Conservation (phyloP, 2,797 vertebrate genomes). For the Luscinia luscinia region DNA sequence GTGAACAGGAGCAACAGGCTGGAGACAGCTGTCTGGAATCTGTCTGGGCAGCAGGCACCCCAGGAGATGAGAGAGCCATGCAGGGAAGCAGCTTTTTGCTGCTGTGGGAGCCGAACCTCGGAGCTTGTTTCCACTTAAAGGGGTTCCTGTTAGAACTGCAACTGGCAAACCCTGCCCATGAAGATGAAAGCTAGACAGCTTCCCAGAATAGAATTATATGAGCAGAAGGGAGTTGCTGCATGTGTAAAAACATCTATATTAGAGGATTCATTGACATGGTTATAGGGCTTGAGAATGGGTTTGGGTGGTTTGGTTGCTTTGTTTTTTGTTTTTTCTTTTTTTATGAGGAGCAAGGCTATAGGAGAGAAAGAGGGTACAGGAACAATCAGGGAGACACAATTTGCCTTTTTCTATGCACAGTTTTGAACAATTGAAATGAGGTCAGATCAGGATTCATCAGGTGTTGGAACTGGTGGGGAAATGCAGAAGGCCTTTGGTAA, state of each 20-base stretch:
- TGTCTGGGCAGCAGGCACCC: conserved; percentile 61
- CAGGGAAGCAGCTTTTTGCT: conserved; percentile 56
- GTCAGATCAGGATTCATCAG: background rate
- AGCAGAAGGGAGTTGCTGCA: background rate
- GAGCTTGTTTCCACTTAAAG: conserved; percentile 36
- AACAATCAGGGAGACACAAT: background rate
- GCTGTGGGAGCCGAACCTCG: background rate
- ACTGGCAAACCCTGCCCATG: background rate
- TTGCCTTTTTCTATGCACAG: background rate
- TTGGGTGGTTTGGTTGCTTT: background rate
- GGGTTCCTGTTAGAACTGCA: conserved; percentile 12
- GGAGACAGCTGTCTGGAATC: conserved; percentile 68
- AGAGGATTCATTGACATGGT: background rate
- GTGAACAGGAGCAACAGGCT: conserved; percentile 60
- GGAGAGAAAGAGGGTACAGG: background rate
- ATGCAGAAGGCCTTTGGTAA: background rate
- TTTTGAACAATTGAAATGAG: background rate
- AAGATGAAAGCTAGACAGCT: conserved; percentile 8
- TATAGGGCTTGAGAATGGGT: background rate
- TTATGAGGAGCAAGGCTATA: background rate
- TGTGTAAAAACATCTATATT: background rate
- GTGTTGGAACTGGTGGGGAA: background rate
- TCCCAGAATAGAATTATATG: background rate
- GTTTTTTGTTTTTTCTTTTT: background rate
- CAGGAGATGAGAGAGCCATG: conserved; percentile 45